Evolutionary conservation across 2,888 invertebrate genomes (phyloP).

Genomic region (Ormyrus thymus): DNA sequence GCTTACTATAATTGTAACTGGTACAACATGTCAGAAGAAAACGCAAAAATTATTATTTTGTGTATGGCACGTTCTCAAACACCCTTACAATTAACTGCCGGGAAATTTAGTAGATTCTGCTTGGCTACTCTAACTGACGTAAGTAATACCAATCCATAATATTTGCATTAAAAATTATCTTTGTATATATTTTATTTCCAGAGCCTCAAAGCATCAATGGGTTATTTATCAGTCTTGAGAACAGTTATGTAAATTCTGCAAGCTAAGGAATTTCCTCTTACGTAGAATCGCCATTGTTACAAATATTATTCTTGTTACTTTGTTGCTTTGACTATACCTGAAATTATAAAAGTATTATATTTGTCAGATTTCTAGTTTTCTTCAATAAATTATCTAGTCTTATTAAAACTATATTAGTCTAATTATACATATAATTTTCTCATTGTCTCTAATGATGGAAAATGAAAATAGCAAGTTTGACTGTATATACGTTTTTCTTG

Average conservation of each 20-base stretch:
- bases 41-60: constrained; percentile 74
- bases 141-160: constrained; percentile 61
- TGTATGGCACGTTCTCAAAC: constrained; percentile 77
- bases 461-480: no score
- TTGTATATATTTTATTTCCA: background rate
- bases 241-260: constrained; percentile 42
- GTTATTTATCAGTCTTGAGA: constrained; percentile 56
- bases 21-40: constrained; percentile 73
- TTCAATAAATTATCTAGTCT: no score
- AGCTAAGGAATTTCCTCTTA: no score
- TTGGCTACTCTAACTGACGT: constrained; percentile 77
- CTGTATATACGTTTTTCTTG: no score
- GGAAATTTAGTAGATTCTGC: constrained; percentile 77
- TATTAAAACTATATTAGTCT: no score
- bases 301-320: no score
- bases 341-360: no score
- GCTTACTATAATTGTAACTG: constrained; percentile 78
- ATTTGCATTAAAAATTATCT: background rate
- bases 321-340: no score
- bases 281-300: no score
- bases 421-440: no score
- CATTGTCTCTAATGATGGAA: no score
- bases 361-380: no score
- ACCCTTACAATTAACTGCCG: constrained; percentile 77
- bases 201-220: constrained; percentile 54